Percentiles rank a stretch among this genome's conserved stretches.
These are phyloP conservation scores for Sebastiscus albofasciatus DNA, from an alignment of 2,797 vertebrate genomes.

Conservation along the genomic window DNA sequence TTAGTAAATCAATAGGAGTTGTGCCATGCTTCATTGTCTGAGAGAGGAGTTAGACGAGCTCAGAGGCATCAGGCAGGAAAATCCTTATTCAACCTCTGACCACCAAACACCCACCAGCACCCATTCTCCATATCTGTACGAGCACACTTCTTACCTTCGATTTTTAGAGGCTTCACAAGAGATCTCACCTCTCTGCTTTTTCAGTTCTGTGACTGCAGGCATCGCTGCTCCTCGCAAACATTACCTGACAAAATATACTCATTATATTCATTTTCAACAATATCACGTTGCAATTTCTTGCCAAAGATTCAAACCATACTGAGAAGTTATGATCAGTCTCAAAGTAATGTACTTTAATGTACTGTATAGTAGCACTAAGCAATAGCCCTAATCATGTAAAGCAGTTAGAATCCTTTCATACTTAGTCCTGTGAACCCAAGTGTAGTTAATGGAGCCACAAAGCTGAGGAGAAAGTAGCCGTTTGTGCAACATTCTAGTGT, in stretches of 20 bases:
- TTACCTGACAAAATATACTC: background rate
- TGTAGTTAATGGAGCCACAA: background rate
- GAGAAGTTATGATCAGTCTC: background rate
- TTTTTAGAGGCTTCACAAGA: background rate
- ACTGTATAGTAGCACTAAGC: background rate
- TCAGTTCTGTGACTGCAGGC: background rate
- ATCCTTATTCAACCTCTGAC: background rate
- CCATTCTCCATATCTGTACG: background rate
- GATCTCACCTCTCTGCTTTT: background rate
- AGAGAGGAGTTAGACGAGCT: conserved; percentile 6
- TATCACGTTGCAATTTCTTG: background rate
- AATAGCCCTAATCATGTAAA: background rate
- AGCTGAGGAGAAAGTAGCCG: background rate
- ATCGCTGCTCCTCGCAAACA: background rate
- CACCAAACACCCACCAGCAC: background rate
- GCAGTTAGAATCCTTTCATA: background rate
- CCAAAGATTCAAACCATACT: background rate
- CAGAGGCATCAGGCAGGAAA: background rate
- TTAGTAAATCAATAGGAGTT: conserved; percentile 62
- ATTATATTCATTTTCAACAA: background rate
- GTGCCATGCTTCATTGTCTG: conserved; percentile 63
- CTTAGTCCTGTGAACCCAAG: background rate
- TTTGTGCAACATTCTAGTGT: background rate
- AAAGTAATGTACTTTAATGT: background rate
- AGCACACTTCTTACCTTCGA: background rate